Evolutionary conservation across 2,797 vertebrate species (phyloP).

Genomic region (Pelobates cultripes): DNA sequence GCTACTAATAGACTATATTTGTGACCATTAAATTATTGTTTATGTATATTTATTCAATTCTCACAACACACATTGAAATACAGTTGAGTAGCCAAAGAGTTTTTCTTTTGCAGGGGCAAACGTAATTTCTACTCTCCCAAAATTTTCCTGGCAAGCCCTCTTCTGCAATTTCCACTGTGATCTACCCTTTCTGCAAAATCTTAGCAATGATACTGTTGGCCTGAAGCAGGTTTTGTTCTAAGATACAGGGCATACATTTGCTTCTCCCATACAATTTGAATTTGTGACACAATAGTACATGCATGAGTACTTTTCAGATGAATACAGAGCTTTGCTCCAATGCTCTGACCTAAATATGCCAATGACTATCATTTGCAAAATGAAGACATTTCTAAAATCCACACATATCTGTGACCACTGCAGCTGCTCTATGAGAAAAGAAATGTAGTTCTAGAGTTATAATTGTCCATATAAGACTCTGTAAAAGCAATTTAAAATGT

Average conservation of each 20-base stretch:
- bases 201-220: constrained; percentile 35
- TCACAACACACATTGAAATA: background rate
- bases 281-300: constrained; percentile 50
- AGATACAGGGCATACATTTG: constrained; percentile 63
- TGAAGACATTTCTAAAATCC: constrained; percentile 36
- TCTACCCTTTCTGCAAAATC: constrained; percentile 35
- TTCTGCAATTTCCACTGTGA: constrained; percentile 6
- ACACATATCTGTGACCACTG: constrained; percentile 21
- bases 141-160: constrained; percentile 17
- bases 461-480: background rate
- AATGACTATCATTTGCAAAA: constrained; percentile 53
- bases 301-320: constrained; percentile 50
- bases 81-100: background rate
- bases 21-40: background rate
- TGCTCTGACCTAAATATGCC: constrained; percentile 51
- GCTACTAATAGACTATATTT: too few relatives aligned
- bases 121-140: constrained; percentile 9
- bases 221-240: constrained; percentile 51
- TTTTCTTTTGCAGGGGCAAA: constrained; percentile 21
- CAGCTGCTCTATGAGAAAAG: constrained; percentile 23
- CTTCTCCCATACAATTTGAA: constrained; percentile 55
- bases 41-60: background rate
- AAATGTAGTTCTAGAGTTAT: constrained; percentile 6
- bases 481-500: too few relatives aligned
- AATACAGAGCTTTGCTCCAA: constrained; percentile 46